These are phyloP conservation scores for Bos taurus DNA, from an alignment of 2,113 vertebrate genomes.

Conservation along the genomic window ARS-UCD2.0 NC_037334.1:47662501-47663000, in stretches of 20 bases:
- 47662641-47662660: neutral
- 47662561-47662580: neutral
- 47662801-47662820: neutral
- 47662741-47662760: fast-evolving
- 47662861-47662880: neutral
- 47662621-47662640: neutral
- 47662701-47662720: neutral
- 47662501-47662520: neutral
- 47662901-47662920: neutral
- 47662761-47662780: neutral
- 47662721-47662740: neutral
- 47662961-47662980: neutral
- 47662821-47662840: neutral
- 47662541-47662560: neutral
- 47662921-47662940: neutral
- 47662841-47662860: neutral
- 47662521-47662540: fast-evolving
- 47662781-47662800: neutral
- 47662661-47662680: neutral
- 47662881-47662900: fast-evolving
- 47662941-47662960: neutral
- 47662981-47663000: neutral
- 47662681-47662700: neutral
- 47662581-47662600: neutral
- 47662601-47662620: neutral